A percentile compares a stretch with the other conserved stretches of the same genome.
Evolutionary conservation across 92 coral and sea anemone species (phyloP).

Genomic region (Siderastrea siderea): DNA sequence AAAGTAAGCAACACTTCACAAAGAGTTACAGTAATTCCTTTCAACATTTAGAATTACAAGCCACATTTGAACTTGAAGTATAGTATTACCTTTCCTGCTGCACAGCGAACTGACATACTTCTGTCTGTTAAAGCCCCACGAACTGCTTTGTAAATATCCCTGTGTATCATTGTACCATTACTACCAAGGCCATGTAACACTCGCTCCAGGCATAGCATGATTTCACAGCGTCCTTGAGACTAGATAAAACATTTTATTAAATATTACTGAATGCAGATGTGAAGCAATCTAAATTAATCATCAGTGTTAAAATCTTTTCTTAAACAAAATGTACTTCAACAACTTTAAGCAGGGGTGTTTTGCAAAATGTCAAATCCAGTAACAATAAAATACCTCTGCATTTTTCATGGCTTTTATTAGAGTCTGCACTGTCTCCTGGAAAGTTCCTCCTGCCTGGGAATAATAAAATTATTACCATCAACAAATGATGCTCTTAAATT

Average conservation of each 20-base stretch:
- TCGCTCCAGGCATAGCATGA: constrained; percentile 93
- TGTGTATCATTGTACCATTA: constrained; percentile 89
- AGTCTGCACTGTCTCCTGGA: constrained; percentile 95
- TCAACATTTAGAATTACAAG: too few relatives aligned
- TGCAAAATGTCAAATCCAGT: background rate
- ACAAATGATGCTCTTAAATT: background rate
- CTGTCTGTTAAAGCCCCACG: constrained; percentile 89
- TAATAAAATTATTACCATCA: background rate
- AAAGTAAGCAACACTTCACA: too few relatives aligned
- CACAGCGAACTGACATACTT: constrained; percentile 98
- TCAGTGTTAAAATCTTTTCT: too few relatives aligned
- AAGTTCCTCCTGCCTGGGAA: constrained; percentile 93
- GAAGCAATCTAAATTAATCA: background rate
- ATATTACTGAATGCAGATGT: background rate
- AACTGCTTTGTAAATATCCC: constrained; percentile 95
- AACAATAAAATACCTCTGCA: constrained; percentile 81
- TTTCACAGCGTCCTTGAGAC: constrained; percentile 99
- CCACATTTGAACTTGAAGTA: background rate
- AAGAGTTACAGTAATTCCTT: too few relatives aligned
- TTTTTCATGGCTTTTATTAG: constrained; percentile 98
- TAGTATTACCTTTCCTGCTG: constrained; percentile 91
- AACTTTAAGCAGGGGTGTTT: background rate
- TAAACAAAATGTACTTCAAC: too few relatives aligned
- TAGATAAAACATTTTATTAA: constrained; percentile 22
- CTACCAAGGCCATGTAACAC: constrained; percentile 91